These are phyloP conservation scores for Ptiloglossa arizonensis DNA, from an alignment of 1,140 invertebrate species.

Conservation along the genomic window DNA sequence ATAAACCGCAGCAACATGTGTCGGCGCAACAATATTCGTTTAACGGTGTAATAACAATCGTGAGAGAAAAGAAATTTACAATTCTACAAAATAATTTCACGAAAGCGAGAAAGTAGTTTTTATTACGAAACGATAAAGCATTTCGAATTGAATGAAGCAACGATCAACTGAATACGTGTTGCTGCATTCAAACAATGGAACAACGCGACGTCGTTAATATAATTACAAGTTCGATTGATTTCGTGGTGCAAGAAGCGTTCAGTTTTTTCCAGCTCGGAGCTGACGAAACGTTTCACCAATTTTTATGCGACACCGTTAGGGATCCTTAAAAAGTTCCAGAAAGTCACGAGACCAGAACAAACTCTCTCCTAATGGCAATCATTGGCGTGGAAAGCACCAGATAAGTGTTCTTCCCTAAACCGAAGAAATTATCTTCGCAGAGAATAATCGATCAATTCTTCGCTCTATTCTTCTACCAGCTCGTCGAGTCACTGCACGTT, in stretches of 20 bases:
- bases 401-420: constrained; percentile 41
- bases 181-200: background rate
- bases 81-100: too few species aligned
- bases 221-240: background rate
- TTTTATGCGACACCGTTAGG: constrained; percentile 1
- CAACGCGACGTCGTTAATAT: background rate
- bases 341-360: background rate
- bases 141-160: background rate
- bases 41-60: constrained; percentile 1
- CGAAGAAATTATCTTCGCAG: constrained; percentile 25
- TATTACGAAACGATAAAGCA: too few species aligned
- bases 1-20: background rate
- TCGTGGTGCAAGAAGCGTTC: background rate
- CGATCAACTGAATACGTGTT: background rate
- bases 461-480: constrained; percentile 13
- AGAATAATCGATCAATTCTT: constrained; percentile 44
- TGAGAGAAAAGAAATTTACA: too few species aligned
- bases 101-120: too few species aligned
- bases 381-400: constrained; percentile 32
- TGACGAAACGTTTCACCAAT: background rate
- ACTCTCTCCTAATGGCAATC: constrained; percentile 5
- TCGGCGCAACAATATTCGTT: background rate
- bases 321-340: background rate
- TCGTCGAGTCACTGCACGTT: constrained; percentile 2
- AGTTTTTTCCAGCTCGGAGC: too few species aligned